Evolutionary conservation across 2,113 vertebrate species (phyloP), one percentile per base, ranked within the genome.

Genomic region (Chunga burmeisteri): DNA sequence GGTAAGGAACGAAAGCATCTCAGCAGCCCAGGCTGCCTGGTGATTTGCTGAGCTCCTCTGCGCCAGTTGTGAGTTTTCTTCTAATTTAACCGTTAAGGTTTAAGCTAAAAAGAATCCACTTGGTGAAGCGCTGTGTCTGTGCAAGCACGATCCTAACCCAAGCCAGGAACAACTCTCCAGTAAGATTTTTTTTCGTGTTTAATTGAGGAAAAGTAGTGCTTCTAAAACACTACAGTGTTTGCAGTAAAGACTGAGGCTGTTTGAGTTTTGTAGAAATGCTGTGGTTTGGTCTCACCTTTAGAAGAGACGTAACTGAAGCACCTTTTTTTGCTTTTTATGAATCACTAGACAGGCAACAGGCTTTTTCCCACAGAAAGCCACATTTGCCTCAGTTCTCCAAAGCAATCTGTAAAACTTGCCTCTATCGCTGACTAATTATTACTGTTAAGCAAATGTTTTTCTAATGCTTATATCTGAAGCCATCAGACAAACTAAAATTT

Each of bases 1-100:
- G 91, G 95, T 94, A 93, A 96, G 96, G 96, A 95, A 98, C 18
- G 73, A 97, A 95, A 97, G 75, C 82, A 72, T 84, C 90, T 96
- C 93, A 49, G 87, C 94, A 90, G 95, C 93, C 38, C 73, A 95
- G 82, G 85, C 91, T 94, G 90, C 78, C 71, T 96, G 92, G 71
- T 93, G 88, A 95, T 94, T 94, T 89, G 86, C 88, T 96, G 65
- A 94, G 56, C 71, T 82, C 68, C 68, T 94, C 86, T 83, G 73
- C 44, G 34, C 95, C 90, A 92, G 55, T 93, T 86, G 32, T 21
- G 53, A 94, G 85, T 87, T 94, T 93, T 96, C 92, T 88, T 83
- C 85, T 90, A 40, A 67, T 90, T 95, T 96, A 86, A 92, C 70
- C 91, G 56, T 88, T 95, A 58, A 81, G n/a, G 83, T 90, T 81